phyloP scores from a whole-genome alignment of 2,888 invertebrate species.

The Acanthopleura granulata region DNA sequence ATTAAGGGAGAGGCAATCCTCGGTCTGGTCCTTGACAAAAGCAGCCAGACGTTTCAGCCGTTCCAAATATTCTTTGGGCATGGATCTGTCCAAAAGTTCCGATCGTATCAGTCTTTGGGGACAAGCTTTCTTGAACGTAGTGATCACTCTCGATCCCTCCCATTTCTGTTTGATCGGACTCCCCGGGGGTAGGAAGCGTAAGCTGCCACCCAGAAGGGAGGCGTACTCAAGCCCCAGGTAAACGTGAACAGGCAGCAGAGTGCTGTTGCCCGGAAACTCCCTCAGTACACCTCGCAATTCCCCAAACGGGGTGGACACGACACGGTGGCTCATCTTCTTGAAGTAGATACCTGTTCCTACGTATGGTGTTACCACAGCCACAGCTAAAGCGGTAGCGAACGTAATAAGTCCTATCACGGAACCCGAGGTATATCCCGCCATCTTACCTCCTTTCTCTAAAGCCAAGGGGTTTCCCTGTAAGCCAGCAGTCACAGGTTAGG shows the following conservation, averaged over 20 bases:
- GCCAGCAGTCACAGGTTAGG: too few relatives aligned
- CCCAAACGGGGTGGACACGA: slow-evolving; percentile 88
- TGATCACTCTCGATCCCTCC: slow-evolving; percentile 81
- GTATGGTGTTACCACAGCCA: slow-evolving; percentile 3
- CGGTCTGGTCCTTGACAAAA: slow-evolving; percentile 88
- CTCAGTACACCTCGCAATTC: slow-evolving; percentile 78
- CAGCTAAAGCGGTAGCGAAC: not conserved
- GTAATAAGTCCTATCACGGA: not conserved
- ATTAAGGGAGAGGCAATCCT: slow-evolving; percentile 97
- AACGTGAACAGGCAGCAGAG: slow-evolving; percentile 79
- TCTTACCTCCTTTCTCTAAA: not conserved
- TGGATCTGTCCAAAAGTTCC: slow-evolving; percentile 77
- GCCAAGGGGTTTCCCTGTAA: too few relatives aligned
- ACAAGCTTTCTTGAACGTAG: slow-evolving; percentile 84
- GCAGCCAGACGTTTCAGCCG: slow-evolving; percentile 81
- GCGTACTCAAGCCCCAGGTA: slow-evolving; percentile 93
- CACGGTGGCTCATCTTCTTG: slow-evolving; percentile 59
- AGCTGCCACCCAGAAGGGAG: slow-evolving; percentile 86
- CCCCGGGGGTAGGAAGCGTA: slow-evolving; percentile 95
- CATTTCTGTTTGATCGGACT: slow-evolving; percentile 81
- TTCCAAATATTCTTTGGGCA: slow-evolving; percentile 92
- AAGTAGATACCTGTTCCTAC: slow-evolving; percentile 21
- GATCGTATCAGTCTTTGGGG: slow-evolving; percentile 84
- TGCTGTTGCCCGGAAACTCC: slow-evolving; percentile 19
- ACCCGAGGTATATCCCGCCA: not conserved